Evolutionary conservation across 2,113 vertebrate genomes (phyloP).

Genomic region (Jaculus jaculus): DNA sequence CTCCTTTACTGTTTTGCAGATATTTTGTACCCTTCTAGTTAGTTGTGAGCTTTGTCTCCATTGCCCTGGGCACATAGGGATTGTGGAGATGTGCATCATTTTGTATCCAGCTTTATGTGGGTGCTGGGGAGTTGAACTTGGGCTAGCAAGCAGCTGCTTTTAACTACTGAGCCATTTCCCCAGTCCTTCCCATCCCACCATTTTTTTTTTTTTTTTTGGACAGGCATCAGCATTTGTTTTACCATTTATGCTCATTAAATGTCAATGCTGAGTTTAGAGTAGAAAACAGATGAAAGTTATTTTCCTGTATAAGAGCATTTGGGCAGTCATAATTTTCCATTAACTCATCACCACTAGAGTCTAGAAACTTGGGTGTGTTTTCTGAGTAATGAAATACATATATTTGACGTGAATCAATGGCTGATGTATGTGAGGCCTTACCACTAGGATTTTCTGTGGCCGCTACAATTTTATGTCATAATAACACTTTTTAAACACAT

Average conservation of each 20-base stretch:
- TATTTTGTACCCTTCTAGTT: too few relatives aligned
- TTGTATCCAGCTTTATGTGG: too few relatives aligned
- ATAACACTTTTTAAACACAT: background rate
- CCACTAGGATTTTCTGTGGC: constrained; percentile 28
- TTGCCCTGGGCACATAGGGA: too few relatives aligned
- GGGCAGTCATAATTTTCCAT: constrained; percentile 46
- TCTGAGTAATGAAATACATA: constrained; percentile 38
- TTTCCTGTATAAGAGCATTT: constrained; percentile 17
- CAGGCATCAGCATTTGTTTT: background rate
- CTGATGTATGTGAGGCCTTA: background rate
- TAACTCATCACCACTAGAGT: constrained; percentile 43
- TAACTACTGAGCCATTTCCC: too few relatives aligned
- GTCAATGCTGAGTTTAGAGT: constrained; percentile 19
- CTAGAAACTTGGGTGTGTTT: constrained; percentile 52
- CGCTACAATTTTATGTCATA: background rate
- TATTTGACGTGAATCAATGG: constrained; percentile 5
- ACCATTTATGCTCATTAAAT: constrained; percentile 13
- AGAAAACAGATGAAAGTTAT: constrained; percentile 15
- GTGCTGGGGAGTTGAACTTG: too few relatives aligned
- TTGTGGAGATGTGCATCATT: too few relatives aligned
- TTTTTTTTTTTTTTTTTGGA: too few relatives aligned
- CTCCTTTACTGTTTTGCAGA: too few relatives aligned
- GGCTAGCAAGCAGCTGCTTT: too few relatives aligned
- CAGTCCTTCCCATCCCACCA: background rate
- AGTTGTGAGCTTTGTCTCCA: too few relatives aligned